A percentile compares a stretch with the other conserved stretches of the same genome.
Evolutionary conservation across 2,113 vertebrate species (phyloP).

Genomic region (Ochotona princeps): DNA sequence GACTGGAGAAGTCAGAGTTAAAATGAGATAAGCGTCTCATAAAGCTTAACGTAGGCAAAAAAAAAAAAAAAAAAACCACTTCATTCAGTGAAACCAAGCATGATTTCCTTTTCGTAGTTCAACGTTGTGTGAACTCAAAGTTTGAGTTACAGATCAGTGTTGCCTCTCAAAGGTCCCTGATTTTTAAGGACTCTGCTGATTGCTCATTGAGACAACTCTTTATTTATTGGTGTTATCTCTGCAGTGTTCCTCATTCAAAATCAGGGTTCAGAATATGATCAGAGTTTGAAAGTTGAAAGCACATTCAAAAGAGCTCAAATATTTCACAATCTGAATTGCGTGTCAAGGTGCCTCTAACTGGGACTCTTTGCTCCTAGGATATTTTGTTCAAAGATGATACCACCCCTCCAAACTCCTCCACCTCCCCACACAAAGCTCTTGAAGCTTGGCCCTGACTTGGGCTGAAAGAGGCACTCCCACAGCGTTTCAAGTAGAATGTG

Average conservation of each 20-base stretch:
- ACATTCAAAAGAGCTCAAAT: slow-evolving; percentile 76
- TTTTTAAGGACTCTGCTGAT: slow-evolving; percentile 80
- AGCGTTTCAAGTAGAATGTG: slow-evolving; percentile 54
- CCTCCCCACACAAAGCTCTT: slow-evolving; percentile 42
- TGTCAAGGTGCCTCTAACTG: slow-evolving; percentile 80
- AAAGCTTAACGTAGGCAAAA: not conserved
- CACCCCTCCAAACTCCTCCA: too few relatives aligned
- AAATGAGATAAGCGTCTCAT: slow-evolving; percentile 17
- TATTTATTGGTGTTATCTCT: slow-evolving; percentile 62
- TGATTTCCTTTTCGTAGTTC: slow-evolving; percentile 57
- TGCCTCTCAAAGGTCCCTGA: slow-evolving; percentile 65
- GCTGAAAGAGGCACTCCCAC: slow-evolving; percentile 55
- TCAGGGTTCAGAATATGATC: slow-evolving; percentile 61
- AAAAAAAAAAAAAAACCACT: not conserved
- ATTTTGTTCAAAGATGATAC: slow-evolving; percentile 64
- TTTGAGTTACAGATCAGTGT: slow-evolving; percentile 71
- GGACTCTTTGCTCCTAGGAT: slow-evolving; percentile 67
- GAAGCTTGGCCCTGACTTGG: slow-evolving; percentile 64
- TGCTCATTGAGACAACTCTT: slow-evolving; percentile 81
- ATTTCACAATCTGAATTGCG: slow-evolving; percentile 75
- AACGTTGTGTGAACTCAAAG: slow-evolving; percentile 37
- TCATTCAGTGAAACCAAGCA: slow-evolving; percentile 59
- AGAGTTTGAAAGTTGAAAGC: slow-evolving; percentile 81
- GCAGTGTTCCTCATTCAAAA: slow-evolving; percentile 84
- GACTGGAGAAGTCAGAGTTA: not conserved